phyloP scores from a whole-genome alignment of 2,113 vertebrate species.

The Telmatochromis sp. region DNA sequence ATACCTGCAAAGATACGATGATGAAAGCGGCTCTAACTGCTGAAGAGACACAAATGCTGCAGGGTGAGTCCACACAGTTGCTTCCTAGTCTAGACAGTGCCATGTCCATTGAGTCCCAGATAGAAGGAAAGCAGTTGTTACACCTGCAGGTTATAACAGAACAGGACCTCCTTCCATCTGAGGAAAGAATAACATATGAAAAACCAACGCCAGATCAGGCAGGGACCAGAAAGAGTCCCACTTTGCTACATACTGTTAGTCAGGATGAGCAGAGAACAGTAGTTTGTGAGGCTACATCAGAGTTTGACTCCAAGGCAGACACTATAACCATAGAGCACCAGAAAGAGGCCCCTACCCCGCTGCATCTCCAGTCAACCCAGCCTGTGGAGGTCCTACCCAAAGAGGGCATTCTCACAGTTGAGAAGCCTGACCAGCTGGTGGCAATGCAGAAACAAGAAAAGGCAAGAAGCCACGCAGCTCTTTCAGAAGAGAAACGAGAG shows the following conservation, averaged over 20 bases:
- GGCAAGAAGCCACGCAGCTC: slow-evolving; percentile 53
- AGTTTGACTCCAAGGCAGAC: slow-evolving; percentile 51
- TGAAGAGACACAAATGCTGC: slow-evolving; percentile 69
- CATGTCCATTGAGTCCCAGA: slow-evolving; percentile 41
- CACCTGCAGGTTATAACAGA: slow-evolving; percentile 72
- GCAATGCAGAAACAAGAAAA: slow-evolving; percentile 73
- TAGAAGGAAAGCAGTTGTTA: slow-evolving; percentile 63
- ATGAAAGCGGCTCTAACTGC: slow-evolving; percentile 55
- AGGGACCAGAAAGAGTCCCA: slow-evolving; percentile 57
- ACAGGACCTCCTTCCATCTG: slow-evolving; percentile 67
- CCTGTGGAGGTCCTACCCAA: slow-evolving; percentile 64
- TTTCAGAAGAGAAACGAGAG: slow-evolving; percentile 66
- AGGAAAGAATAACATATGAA: slow-evolving; percentile 63
- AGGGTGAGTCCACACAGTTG: slow-evolving; percentile 54
- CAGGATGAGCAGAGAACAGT: slow-evolving; percentile 65
- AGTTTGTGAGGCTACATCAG: slow-evolving; percentile 56
- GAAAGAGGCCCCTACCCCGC: slow-evolving; percentile 56
- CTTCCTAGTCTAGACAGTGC: slow-evolving; percentile 58
- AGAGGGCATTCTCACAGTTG: slow-evolving; percentile 65
- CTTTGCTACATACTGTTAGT: slow-evolving; percentile 62
- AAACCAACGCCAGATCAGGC: slow-evolving; percentile 58
- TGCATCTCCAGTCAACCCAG: slow-evolving; percentile 71
- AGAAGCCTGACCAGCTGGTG: slow-evolving; percentile 60
- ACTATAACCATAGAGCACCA: slow-evolving; percentile 32
- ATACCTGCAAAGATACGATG: slow-evolving; percentile 49